phyloP scores from a whole-genome alignment of 2,113 vertebrate species.

The Melanotaenia duboulayi region DNA sequence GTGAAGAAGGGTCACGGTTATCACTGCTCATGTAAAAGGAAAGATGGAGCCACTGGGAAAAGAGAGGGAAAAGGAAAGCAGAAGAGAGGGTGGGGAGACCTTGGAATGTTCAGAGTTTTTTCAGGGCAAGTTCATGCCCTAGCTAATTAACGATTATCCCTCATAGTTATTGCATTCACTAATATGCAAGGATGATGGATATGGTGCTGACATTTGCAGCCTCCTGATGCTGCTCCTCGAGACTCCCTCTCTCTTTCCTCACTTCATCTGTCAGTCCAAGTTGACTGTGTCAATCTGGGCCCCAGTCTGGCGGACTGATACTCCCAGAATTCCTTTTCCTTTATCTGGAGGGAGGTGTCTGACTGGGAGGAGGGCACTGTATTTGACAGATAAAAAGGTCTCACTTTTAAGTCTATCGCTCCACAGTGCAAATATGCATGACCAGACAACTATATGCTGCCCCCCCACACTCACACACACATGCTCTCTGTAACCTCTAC shows the following conservation, averaged over 20 bases:
- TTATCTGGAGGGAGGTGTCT: conserved; percentile 38
- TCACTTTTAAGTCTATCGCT: conserved; percentile 33
- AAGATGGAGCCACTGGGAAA: conserved; percentile 49
- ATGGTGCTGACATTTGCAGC: conserved; percentile 72
- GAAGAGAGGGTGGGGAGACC: conserved; percentile 59
- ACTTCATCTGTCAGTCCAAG: conserved; percentile 58
- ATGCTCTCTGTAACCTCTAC: conserved; percentile 48
- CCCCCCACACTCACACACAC: conserved; percentile 7
- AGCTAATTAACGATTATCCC: conserved; percentile 78
- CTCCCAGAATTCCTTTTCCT: conserved; percentile 60
- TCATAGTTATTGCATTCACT: conserved; percentile 70
- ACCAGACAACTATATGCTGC: not conserved
- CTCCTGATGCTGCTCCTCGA: conserved; percentile 48
- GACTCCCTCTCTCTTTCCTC: conserved; percentile 51
- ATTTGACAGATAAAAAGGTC: conserved; percentile 34
- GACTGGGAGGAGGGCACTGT: conserved; percentile 47
- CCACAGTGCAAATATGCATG: conserved; percentile 27
- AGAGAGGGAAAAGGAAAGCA: conserved; percentile 32
- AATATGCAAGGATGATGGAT: conserved; percentile 73
- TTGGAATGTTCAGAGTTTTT: conserved; percentile 69
- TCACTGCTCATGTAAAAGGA: conserved; percentile 52
- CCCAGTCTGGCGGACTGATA: conserved; percentile 63
- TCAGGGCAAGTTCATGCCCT: conserved; percentile 73
- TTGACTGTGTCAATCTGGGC: conserved; percentile 63
- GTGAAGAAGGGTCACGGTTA: conserved; percentile 65